Percentiles rank a stretch among this genome's conserved stretches.
phyloP scores from a whole-genome alignment of 1,140 invertebrate genomes.

The Lucilia sericata region DNA sequence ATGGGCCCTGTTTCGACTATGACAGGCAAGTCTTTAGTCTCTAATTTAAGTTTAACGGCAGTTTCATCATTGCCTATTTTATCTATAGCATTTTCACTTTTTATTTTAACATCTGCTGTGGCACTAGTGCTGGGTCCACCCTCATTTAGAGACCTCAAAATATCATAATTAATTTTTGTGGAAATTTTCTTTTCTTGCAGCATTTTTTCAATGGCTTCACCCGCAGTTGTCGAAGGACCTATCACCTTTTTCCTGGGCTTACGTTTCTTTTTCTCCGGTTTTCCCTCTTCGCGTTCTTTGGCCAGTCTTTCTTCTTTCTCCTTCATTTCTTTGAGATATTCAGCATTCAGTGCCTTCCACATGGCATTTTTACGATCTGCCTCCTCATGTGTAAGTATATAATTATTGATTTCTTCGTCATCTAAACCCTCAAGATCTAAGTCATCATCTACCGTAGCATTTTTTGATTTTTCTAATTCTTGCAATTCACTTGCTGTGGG shows the following conservation, averaged over 20 bases:
- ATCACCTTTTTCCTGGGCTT: conserved; percentile 73
- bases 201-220: conserved; percentile 95
- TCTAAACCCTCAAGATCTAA: conserved; percentile 86
- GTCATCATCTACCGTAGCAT: conserved; percentile 71
- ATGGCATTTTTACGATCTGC: conserved; percentile 81
- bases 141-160: conserved; percentile 79
- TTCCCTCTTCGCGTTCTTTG: conserved; percentile 82
- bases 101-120: background rate
- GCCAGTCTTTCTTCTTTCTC: conserved; percentile 83
- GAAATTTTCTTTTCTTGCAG: conserved; percentile 95
- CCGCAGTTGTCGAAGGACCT: conserved; percentile 82
- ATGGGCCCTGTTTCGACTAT: conserved; percentile 60
- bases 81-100: background rate
- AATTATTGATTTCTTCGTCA: conserved; percentile 88
- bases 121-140: conserved; percentile 49
- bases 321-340: conserved; percentile 86
- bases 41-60: conserved; percentile 8
- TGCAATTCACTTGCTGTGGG: conserved; percentile 58
- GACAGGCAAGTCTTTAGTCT: conserved; percentile 46
- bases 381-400: conserved; percentile 88
- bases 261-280: conserved; percentile 81
- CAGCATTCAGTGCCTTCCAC: conserved; percentile 88
- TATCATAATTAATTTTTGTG: conserved; percentile 97
- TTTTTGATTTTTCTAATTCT: conserved; percentile 57
- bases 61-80: conserved; percentile 47